Percentiles rank a stretch among this genome's conserved stretches.
Conservation (phyloP, 2,113 vertebrate species). For the Rhodinocichla rosea region DNA sequence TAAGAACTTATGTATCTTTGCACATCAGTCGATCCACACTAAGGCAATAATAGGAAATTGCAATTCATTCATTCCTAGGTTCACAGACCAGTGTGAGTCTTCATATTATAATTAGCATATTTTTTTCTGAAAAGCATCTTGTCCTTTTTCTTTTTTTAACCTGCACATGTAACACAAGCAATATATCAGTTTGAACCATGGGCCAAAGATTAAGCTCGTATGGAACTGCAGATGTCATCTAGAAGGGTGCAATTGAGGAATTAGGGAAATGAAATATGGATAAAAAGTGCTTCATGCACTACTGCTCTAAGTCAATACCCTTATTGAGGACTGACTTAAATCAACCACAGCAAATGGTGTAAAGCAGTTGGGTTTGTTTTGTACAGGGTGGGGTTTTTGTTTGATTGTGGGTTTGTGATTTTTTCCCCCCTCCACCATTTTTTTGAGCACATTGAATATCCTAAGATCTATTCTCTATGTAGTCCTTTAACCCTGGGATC, state of each 20-base stretch:
- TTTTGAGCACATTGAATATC: background rate
- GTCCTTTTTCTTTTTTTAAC: background rate
- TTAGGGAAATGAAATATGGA: background rate
- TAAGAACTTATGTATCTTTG: background rate
- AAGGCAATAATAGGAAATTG: background rate
- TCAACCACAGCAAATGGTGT: background rate
- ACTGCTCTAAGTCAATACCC: background rate
- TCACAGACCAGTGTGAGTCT: background rate
- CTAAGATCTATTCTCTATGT: background rate
- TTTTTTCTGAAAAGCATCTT: background rate
- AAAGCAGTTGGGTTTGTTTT: background rate
- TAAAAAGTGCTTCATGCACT: background rate
- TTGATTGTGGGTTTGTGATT: background rate
- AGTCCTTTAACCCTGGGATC: background rate
- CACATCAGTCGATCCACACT: background rate
- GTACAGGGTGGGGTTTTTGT: accelerated
- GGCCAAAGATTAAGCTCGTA: background rate
- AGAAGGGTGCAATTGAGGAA: background rate
- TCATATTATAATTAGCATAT: background rate
- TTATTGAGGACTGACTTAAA: background rate
- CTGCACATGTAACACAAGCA: background rate
- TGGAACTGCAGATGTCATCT: background rate
- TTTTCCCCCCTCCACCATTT: accelerated
- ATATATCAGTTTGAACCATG: accelerated
- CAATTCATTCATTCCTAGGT: background rate